Conservation (phyloP, 2,113 vertebrate species). For the Amazona guildingii region DNA sequence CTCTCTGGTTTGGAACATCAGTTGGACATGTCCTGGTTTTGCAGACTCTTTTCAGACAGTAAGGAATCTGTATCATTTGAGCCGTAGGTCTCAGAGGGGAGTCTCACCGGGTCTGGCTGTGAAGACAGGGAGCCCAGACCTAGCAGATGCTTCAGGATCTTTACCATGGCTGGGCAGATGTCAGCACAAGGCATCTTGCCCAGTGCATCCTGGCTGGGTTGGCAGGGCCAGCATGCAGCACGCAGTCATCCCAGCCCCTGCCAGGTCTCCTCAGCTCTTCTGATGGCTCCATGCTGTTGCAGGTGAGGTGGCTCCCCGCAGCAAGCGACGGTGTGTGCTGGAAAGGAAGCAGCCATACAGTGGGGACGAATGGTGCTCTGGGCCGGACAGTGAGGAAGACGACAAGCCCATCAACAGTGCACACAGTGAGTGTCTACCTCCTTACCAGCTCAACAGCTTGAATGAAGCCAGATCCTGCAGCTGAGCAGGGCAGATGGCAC, state of each 20-base stretch:
- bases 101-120: background rate
- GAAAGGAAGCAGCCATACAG: conserved; percentile 97
- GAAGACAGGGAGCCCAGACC: background rate
- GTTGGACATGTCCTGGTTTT: background rate
- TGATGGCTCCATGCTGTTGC: background rate
- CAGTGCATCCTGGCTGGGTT: background rate
- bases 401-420: conserved; percentile 84
- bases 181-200: background rate
- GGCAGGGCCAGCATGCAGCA: background rate
- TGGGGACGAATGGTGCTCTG: conserved; percentile 98
- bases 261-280: background rate
- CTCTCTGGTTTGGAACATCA: background rate
- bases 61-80: background rate
- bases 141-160: background rate
- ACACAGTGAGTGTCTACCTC: conserved; percentile 83
- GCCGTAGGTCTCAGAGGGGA: background rate
- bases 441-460: background rate
- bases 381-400: conserved; percentile 93
- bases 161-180: background rate
- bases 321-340: conserved; percentile 94
- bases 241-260: background rate
- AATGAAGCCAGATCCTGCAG: background rate
- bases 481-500: background rate
- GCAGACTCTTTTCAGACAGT: background rate
- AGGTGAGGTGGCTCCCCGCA: conserved; percentile 89